Percentiles rank a stretch among this genome's conserved stretches.
Conservation (phyloP, 2,888 invertebrate species). For the Capitulum mitella region DNA sequence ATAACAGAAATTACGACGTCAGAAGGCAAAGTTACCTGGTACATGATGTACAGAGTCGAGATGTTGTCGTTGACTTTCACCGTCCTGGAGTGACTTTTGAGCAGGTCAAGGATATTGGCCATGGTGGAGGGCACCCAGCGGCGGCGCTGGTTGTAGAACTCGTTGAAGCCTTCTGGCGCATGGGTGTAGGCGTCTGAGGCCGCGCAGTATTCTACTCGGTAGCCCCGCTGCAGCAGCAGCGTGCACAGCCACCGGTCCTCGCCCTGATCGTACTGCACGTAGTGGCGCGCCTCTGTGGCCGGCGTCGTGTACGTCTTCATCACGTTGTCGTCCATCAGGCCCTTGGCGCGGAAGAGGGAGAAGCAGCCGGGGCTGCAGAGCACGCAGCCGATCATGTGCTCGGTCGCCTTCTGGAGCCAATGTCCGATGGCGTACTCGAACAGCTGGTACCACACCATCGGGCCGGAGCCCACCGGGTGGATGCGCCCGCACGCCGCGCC, state of each 20-base stretch:
- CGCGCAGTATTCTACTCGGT: slow-evolving; percentile 46
- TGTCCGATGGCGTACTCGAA: slow-evolving; percentile 89
- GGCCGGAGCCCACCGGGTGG: slow-evolving; percentile 75
- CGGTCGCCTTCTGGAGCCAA: slow-evolving; percentile 87
- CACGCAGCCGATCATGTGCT: slow-evolving; percentile 82
- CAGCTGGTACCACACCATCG: slow-evolving; percentile 78
- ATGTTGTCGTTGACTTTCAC: slow-evolving; percentile 50
- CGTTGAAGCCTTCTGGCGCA: slow-evolving; percentile 51
- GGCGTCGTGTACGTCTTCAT: slow-evolving; percentile 79
- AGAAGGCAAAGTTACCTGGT: too few relatives aligned
- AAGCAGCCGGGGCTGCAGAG: slow-evolving; percentile 89
- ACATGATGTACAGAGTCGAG: slow-evolving; percentile 43
- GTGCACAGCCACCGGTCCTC: slow-evolving; percentile 52
- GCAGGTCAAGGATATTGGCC: slow-evolving; percentile 52
- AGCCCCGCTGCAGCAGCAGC: slow-evolving; percentile 50
- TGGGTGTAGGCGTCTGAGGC: slow-evolving; percentile 45
- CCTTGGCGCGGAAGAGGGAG: slow-evolving; percentile 77
- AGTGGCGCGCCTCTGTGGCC: slow-evolving; percentile 69
- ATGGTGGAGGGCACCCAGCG: slow-evolving; percentile 55
- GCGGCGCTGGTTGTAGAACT: slow-evolving; percentile 52
- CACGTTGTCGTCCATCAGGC: slow-evolving; percentile 82
- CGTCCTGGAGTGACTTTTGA: slow-evolving; percentile 46
- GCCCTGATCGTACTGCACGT: slow-evolving; percentile 85
- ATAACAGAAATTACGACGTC: too few relatives aligned
- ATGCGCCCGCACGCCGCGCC: slow-evolving; percentile 86